Conservation (phyloP, 2,797 vertebrate species). For the Gobionotothen gibberifrons region DNA sequence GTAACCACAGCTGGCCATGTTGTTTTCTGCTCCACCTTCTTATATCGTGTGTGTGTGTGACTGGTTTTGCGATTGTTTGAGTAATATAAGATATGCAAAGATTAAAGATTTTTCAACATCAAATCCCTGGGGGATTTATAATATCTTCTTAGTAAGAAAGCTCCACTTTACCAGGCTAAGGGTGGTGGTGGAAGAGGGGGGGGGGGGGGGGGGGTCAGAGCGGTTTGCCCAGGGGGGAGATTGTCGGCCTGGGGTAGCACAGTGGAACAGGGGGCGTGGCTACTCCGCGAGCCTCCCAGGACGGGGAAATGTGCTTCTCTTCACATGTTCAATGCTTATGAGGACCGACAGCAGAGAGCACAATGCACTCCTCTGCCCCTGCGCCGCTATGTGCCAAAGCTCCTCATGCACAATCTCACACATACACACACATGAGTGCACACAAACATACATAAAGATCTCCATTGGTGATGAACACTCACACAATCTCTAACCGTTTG, state of each 20-base stretch:
- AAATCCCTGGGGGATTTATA: slow-evolving; percentile 55
- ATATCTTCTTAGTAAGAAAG: slow-evolving; percentile 44
- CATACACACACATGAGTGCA: slow-evolving; percentile 18
- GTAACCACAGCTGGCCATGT: slow-evolving; percentile 38
- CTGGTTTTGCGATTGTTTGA: slow-evolving; percentile 20
- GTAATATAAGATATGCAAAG: slow-evolving; percentile 45
- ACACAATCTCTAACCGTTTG: slow-evolving; percentile 32
- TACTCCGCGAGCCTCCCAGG: slow-evolving; percentile 43
- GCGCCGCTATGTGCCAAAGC: slow-evolving; percentile 34
- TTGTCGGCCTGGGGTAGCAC: slow-evolving; percentile 21
- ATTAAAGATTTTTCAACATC: slow-evolving; percentile 55
- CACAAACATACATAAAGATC: slow-evolving; percentile 49
- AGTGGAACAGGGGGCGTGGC: slow-evolving; percentile 26
- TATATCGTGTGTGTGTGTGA: slow-evolving; percentile 1
- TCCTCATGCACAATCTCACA: slow-evolving; percentile 44
- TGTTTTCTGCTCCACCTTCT: slow-evolving; percentile 22
- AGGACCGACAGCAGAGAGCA: slow-evolving; percentile 70
- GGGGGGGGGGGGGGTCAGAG: slow-evolving; percentile 30
- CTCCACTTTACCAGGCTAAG: slow-evolving; percentile 33
- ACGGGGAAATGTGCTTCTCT: slow-evolving; percentile 70
- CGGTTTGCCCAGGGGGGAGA: slow-evolving; percentile 17
- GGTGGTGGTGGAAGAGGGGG: slow-evolving; percentile 3
- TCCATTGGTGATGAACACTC: slow-evolving; percentile 12
- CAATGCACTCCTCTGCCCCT: slow-evolving; percentile 54
- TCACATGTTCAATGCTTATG: slow-evolving; percentile 66